Conservation (phyloP, 1,140 invertebrate species). For the Bombyx mandarina region DNA sequence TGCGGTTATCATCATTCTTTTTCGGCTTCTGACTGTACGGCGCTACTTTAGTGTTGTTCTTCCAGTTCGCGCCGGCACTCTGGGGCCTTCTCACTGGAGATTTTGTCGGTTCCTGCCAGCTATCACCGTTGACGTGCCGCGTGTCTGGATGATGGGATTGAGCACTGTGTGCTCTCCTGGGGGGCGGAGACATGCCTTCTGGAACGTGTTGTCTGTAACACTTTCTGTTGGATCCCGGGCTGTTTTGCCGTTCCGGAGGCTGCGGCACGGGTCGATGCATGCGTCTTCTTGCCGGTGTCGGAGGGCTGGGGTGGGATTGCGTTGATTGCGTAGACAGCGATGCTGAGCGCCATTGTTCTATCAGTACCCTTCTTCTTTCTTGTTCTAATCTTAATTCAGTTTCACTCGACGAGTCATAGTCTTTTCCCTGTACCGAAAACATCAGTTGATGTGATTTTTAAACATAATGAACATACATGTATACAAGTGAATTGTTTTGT, state of each 20-base stretch:
- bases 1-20: slow-evolving; percentile 57
- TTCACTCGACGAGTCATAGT: slow-evolving; percentile 79
- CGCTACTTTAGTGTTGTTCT: slow-evolving; percentile 58
- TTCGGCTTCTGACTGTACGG: slow-evolving; percentile 58
- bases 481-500: background rate
- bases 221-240: slow-evolving; percentile 34
- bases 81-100: slow-evolving; percentile 63
- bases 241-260: slow-evolving; percentile 44
- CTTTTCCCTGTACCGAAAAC: slow-evolving; percentile 74
- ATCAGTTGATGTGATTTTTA: background rate
- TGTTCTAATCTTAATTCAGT: slow-evolving; percentile 74
- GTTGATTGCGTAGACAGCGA: slow-evolving; percentile 66
- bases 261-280: slow-evolving; percentile 37
- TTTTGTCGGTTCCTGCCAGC: slow-evolving; percentile 53
- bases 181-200: slow-evolving; percentile 53
- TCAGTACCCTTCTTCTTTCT: slow-evolving; percentile 70
- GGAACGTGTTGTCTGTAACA: slow-evolving; percentile 49
- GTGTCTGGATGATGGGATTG: slow-evolving; percentile 47
- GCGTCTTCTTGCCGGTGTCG: slow-evolving; percentile 48
- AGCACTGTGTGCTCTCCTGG: slow-evolving; percentile 48
- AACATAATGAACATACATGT: background rate
- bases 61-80: slow-evolving; percentile 57
- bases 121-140: slow-evolving; percentile 44
- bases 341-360: slow-evolving; percentile 76
- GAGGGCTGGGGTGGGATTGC: slow-evolving; percentile 43